These are phyloP conservation scores for Streptopelia turtur DNA, from an alignment of 2,797 vertebrate genomes.

Conservation along the genomic window DNA sequence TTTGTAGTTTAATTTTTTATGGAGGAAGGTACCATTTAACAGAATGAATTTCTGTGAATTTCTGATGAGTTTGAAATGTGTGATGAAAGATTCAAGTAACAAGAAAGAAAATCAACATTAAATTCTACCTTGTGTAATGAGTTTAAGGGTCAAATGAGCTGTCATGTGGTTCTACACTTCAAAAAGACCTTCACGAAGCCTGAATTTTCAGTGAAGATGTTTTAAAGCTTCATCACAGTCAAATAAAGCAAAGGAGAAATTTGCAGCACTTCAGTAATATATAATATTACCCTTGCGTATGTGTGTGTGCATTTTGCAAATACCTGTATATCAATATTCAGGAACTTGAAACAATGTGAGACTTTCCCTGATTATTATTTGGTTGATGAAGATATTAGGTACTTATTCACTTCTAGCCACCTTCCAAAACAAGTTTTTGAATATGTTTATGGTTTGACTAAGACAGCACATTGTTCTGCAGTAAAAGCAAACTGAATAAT, in stretches of 20 bases:
- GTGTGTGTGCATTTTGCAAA: not conserved
- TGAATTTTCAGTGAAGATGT: not conserved
- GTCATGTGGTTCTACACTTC: not conserved
- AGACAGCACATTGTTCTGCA: not conserved
- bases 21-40: not conserved
- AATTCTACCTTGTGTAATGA: not conserved
- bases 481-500: not conserved
- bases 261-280: not conserved
- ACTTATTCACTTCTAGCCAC: not conserved
- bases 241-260: not conserved
- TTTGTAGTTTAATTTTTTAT: not conserved
- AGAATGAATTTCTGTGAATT: not conserved
- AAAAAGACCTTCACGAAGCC: not conserved
- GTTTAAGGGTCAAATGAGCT: not conserved
- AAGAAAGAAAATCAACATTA: not conserved
- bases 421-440: not conserved
- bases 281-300: not conserved
- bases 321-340: fast-evolving
- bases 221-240: not conserved
- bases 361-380: not conserved
- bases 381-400: not conserved
- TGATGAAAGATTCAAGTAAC: not conserved
- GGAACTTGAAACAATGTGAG: not conserved
- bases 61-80: not conserved
- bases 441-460: not conserved